Evolutionary conservation across 37 sponge, comb jelly and placozoan genomes (phyloP), one percentile per base, ranked within the genome.

Genomic region (Mnemiopsis leidyi): DNA sequence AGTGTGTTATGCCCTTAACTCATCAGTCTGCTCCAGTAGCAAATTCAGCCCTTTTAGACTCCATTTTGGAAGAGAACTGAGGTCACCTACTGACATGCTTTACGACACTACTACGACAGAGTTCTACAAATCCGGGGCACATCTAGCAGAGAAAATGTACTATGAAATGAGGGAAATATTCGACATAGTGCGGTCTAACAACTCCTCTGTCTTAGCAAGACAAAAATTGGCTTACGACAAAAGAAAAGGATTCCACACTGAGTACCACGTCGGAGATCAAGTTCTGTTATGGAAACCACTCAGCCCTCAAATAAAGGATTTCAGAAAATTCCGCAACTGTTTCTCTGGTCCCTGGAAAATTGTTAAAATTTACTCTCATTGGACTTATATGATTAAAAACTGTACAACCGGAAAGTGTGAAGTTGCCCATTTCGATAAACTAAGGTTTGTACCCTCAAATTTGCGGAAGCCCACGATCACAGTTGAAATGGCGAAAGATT

Each of bases 261-360:
- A 2, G 1, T 85, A 85, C 30, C 0, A 36, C 0, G 90, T 85
- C 23, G 90, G 90, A 2, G 90, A 85, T 21, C 23, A n/a, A 28
- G 90, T 85, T 28, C 29, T 39, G 25, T 2, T 85, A n/a, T 85
- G 61, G 40, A 85, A 85, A 39, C 90, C 90, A 28, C 7, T 85
- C 23, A 38, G 61, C 25, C 90, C 90, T 25, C 38, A 38, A n/a
- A 13, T 85, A 25, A 77, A 77, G 79, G 61, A 85, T 18, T 85
- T 36, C 25, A 18, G 90, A 3, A 85, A 85, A 25, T 40, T 85
- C 29, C 38, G 29, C 2, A 85, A 40, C 48, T 40, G 61, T 3
- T 85, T 38, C 61, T 85, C 90, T n/a, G 90, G 90, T 24, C 90
- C 90, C 0, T 85, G 90, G 90, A 39, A 23, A 0, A 26, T 85